Percentiles rank a stretch among this genome's conserved stretches.
These are phyloP conservation scores for Megaleporinus macrocephalus DNA, from an alignment of 2,113 vertebrate species.

Conservation along the genomic window DNA sequence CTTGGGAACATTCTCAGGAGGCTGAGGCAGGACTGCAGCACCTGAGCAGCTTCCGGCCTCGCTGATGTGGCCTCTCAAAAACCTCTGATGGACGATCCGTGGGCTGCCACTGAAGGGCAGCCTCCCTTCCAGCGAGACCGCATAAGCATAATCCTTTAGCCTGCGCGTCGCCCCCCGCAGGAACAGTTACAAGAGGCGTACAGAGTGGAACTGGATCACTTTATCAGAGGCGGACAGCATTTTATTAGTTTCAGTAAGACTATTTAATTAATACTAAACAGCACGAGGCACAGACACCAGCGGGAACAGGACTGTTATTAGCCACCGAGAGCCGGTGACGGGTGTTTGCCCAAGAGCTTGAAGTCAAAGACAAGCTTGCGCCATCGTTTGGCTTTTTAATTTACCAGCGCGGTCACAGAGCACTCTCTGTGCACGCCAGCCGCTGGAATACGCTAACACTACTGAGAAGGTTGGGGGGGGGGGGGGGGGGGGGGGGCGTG, in stretches of 20 bases:
- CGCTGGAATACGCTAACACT: constrained; percentile 11
- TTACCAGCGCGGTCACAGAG: constrained; percentile 42
- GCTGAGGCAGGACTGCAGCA: neutral
- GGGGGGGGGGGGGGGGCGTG: constrained; percentile 29
- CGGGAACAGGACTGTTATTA: constrained; percentile 15
- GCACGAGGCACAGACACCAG: neutral
- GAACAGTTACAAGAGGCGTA: neutral
- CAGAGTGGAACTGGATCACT: neutral
- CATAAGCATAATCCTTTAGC: neutral
- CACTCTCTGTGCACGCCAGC: constrained; percentile 49
- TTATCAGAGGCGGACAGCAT: neutral
- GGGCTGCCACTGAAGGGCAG: neutral
- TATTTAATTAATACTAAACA: constrained; percentile 7
- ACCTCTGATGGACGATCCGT: neutral
- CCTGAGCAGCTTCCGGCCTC: neutral
- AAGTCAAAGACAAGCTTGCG: constrained; percentile 35
- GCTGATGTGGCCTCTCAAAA: neutral
- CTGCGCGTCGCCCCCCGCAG: neutral
- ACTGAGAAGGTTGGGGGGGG: constrained; percentile 13
- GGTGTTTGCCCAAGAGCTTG: constrained; percentile 32
- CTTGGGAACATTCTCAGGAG: neutral
- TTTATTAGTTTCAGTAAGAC: neutral
- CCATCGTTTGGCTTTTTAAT: constrained; percentile 31
- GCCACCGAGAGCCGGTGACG: constrained; percentile 14
- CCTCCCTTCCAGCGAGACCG: neutral